Conservation (phyloP, 1,140 invertebrate genomes). For the Stegodyphus mimosarum region DNA sequence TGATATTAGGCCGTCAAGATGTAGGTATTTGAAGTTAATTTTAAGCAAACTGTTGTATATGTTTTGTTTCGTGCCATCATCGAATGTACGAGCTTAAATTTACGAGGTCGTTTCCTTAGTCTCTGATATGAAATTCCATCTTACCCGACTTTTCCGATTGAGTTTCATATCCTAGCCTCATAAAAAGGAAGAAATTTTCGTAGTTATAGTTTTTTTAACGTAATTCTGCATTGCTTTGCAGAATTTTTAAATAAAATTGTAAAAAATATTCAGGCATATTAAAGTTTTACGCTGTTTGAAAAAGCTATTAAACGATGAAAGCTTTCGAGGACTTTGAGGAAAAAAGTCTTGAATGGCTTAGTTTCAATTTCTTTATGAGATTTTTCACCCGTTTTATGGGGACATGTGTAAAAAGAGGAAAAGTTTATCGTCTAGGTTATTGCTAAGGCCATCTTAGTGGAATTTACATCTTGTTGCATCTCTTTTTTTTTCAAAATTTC, state of each 20-base stretch:
- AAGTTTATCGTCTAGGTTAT: neutral
- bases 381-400: neutral
- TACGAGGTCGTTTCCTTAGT: conserved; percentile 1
- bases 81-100: conserved; percentile 4
- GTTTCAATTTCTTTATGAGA: neutral
- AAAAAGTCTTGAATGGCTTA: neutral
- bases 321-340: neutral
- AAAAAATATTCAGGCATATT: conserved; percentile 13
- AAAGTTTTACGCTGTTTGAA: conserved; percentile 19
- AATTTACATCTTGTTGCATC: conserved; percentile 5
- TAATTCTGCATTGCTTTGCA: too few species aligned
- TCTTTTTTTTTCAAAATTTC: too few species aligned
- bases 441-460: neutral
- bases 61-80: conserved; percentile 8
- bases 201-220: neutral
- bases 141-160: conserved; percentile 14
- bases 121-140: conserved; percentile 13
- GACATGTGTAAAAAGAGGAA: neutral
- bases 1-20: too few species aligned
- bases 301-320: conserved; percentile 28
- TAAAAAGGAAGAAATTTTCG: neutral
- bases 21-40: too few species aligned
- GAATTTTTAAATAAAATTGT: conserved; percentile 4
- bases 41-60: too few species aligned
- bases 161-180: conserved; percentile 12